Evolutionary conservation across 2,113 vertebrate genomes (phyloP).

Genomic region (Hemibagrus wyckioides): DNA sequence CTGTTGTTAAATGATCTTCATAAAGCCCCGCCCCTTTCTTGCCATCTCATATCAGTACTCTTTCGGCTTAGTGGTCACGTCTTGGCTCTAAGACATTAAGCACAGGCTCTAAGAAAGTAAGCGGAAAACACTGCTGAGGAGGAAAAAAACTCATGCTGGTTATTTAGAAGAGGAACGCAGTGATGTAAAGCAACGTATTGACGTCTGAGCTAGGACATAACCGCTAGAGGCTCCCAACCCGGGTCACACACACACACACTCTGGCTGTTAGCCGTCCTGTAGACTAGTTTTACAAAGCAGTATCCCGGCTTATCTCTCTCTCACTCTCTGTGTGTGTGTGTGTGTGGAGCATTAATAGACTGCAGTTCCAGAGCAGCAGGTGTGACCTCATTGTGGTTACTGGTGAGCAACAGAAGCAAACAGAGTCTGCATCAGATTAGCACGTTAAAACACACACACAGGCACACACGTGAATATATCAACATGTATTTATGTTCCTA

Average conservation of each 20-base stretch:
- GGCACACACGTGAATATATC: neutral
- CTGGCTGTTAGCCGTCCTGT: slow-evolving; percentile 57
- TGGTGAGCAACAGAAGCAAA: slow-evolving; percentile 60
- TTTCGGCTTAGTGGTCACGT: neutral
- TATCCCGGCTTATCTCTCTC: slow-evolving; percentile 5
- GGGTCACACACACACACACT: slow-evolving; percentile 8
- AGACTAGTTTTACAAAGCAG: neutral
- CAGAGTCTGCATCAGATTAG: slow-evolving; percentile 71
- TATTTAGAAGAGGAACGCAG: neutral
- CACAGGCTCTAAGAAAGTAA: neutral
- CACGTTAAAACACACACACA: slow-evolving; percentile 32
- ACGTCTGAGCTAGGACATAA: neutral
- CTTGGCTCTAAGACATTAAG: neutral
- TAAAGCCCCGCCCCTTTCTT: neutral
- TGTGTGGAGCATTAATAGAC: slow-evolving; percentile 32
- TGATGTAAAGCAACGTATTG: neutral
- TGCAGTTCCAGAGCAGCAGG: slow-evolving; percentile 64
- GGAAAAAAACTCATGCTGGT: neutral
- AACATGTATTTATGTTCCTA: slow-evolving; percentile 20
- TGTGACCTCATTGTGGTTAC: slow-evolving; percentile 75
- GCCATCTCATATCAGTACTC: neutral
- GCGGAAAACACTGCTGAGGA: neutral
- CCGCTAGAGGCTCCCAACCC: slow-evolving; percentile 31
- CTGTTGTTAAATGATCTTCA: neutral
- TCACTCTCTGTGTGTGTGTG: neutral